Evolutionary conservation across 2,888 invertebrate genomes (phyloP), one percentile per base, ranked within the genome.

Genomic region (Caenorhabditis zanzibari): DNA sequence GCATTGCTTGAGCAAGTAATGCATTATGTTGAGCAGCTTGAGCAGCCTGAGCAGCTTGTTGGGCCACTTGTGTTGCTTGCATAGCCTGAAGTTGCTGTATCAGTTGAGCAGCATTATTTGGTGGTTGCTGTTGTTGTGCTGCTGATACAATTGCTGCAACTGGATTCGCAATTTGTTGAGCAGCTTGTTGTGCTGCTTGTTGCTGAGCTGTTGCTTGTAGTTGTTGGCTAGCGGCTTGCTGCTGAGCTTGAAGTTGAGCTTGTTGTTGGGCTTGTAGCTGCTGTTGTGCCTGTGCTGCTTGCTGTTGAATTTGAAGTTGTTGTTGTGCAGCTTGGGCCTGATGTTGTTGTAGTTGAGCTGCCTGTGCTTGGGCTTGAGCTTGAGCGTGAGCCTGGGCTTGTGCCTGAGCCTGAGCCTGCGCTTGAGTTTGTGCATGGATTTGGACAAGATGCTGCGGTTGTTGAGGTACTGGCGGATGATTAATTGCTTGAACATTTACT

Each of bases 381-480:
- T 66, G 58, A 16, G 59, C 49, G 10, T 59, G 71, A 24, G 28
- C 38, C 9, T 75, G 63, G 1, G 56, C 64, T 24, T 72, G 54
- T 0, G 69, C 71, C 7, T 59, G 68, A 16, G 63, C 71, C 26
- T 80, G 79, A 0, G 61, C 69, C 19, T 66, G 59, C 35, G 52
- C 49, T 22, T 66, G 64, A 12, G 71, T 35, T 12, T 69, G 71
- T 2, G 72, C 69, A 9, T 59, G 47, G 6, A 64, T 63, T 24
- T 81, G 66, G 44, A 47, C 49, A 6, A 38, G 22, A 59, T 35
- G 10, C 12, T 32, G 77, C 38, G 28, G 69, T 19, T 68, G 76
- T 47, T 77, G 77, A 0, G 77, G 77, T 2, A 71, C 77, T 22
- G 77, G 77, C 16, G 77, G 77, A 63, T 77, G 77, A 7, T 26